Base-by-base conservation (phyloP, 2,797 vertebrate genomes). In the Lemur catta region DNA sequence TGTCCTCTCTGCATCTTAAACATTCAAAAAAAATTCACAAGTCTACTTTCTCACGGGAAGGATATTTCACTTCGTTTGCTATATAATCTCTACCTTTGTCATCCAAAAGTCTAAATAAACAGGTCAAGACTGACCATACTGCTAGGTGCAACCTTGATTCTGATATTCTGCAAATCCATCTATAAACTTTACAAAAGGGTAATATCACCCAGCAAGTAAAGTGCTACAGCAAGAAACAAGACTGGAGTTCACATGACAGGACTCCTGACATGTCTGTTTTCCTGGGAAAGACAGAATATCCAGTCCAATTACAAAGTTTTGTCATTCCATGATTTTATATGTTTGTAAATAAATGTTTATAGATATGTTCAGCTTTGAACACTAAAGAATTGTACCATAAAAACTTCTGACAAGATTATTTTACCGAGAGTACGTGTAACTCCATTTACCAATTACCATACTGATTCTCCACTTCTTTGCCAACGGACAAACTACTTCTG, bases 1-100 rank as follows among this genome's bases (percentile, higher is more conserved):
- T 88, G 46, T 87, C 93, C 78, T 96, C 67, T 69, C 93, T 93
- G 95, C 95, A 98, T 88, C 85, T 97, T 97, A 97, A 97, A 96
- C 65, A 96, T 46, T 84, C 74, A 75, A 89, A 91, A 69, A 87
- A 89, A 97, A 75, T 78, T 41, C 89, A 78, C 59, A 72, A 72
- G 75, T 76, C 72, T 71, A 35, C 50, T 55, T 94, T 97, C 89
- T 94, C 84, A 61, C 3, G 18, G 86, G 91, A 96, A 90, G 84
- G 46, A 82, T n/a, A 88, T 74, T 38, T 82, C 67, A 80, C 71
- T 95, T 79, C 84, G 72, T 88, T 92, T 86, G 91, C 95, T 61
- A 72, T 59, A 96, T 43, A 87, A n/a, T n/a, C 13, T 94, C 95
- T 79, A 82, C 7, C 26, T 63, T 52, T 89, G 65, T 90, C 84